Base-by-base conservation (phyloP, 2,888 invertebrate species). In the Cyrtodaria siliqua region DNA sequence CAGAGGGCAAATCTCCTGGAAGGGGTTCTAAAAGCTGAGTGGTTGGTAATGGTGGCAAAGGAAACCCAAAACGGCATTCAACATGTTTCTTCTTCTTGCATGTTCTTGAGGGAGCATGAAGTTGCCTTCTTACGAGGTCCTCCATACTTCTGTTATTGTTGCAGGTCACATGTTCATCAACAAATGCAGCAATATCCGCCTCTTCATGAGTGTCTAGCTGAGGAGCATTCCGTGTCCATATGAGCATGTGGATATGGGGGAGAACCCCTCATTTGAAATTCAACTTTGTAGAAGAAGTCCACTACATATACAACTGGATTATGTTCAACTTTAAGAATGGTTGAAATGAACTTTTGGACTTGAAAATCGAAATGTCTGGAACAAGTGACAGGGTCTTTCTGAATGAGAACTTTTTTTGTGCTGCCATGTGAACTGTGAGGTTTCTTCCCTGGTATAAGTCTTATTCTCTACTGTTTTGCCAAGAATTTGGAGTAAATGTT, bases 331-430 rank as follows among this genome's bases (percentile, higher is more conserved):
- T n/a, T n/a, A n/a, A n/a, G n/a, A n/a, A n/a, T n/a, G n/a, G n/a
- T n/a, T n/a, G n/a, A n/a, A n/a, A n/a, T n/a, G n/a, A n/a, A n/a
- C n/a, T n/a, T n/a, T n/a, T n/a, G n/a, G n/a, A n/a, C n/a, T n/a
- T n/a, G n/a, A n/a, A n/a, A n/a, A n/a, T 81, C 67, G 49, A 81
- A 83, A 55, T 83, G 71, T 38, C 81, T 60, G 8, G 81, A 70
- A 71, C 75, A 79, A n/a, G 67, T 70, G 8, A 71, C 68, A 18
- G 83, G 70, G 61, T 84, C 74, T 20, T 44, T 64, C 33, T 47
- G 18, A 23, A 78, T 67, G 3, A 64, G 40, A 23, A 53, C 50
- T 24, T 23, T 67, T 29, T n/a, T 72, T 78, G 18, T 79, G 18
- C 8, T 53, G 23, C 56, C 56, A 56, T 24, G 44, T 56, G 23